Base-by-base conservation (phyloP, 2,113 vertebrate genomes). In the Sturnira hondurensis region DNA sequence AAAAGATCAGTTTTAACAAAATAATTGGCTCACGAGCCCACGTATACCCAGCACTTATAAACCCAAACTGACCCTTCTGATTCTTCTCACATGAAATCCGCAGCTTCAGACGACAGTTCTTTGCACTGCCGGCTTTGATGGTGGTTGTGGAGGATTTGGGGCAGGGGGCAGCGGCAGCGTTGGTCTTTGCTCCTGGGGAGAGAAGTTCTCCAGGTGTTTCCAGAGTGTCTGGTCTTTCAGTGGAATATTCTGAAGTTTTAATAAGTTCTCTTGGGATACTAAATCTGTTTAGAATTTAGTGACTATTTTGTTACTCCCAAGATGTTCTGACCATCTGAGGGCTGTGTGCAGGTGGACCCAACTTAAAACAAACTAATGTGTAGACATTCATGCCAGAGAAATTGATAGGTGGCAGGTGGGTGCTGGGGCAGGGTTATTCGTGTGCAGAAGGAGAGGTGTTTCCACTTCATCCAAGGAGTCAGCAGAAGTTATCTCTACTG, bases 171-270 rank as follows among this genome's bases (percentile, higher is more conserved):
- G 61, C 28, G 28, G 13, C 12, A 93, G 7, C 38, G 4, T 47
- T 96, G 77, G 73, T 83, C 91, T 96, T 82, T 95, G 41, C 36
- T 95, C 43, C 43, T 85, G 38, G 56, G 81, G 70, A 93, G 52
- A 86, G 80, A 84, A 70, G 50, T 86, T 94, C 86, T 91, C 77
- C 56, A 93, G 82, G 94, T 97, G 68, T 98, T 98, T 91, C 88
- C 91, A 95, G 90, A 91, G 82, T 89, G n/a, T 76, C 77, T 96
- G 88, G 52, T 76, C 89, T 92, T 96, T 96, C 70, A 41, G 17
- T 68, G 95, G 50, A 77, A 74, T 91, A 95, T 95, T 95, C 77
- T 91, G 31, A 93, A 95, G 81, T 93, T 77, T 95, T 94, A 97
- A 89, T 87, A 94, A 85, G 33, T 91, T 93, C 94, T 95, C 93